Percentiles rank a stretch among this genome's conserved stretches.
These are phyloP conservation scores for Pontoporia blainvillei DNA, from an alignment of 2,113 vertebrate species.

Conservation along the genomic window DNA sequence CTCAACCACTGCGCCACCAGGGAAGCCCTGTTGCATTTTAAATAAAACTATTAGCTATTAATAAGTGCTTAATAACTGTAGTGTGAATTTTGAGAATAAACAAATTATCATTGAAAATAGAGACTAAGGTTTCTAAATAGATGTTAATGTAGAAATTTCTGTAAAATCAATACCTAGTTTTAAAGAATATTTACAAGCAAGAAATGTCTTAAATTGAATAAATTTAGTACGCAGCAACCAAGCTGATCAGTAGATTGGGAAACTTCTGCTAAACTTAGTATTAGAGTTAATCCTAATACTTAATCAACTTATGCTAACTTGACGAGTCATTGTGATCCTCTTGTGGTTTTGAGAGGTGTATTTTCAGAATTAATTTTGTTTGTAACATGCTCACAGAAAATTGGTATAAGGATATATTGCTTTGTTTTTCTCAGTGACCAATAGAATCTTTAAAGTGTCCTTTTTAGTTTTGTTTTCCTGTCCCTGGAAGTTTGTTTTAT, in stretches of 20 bases:
- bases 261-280: background rate
- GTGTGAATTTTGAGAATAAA: background rate
- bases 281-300: background rate
- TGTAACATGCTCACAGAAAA: background rate
- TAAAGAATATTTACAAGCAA: background rate
- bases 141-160: background rate
- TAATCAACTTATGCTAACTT: background rate
- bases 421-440: background rate
- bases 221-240: background rate
- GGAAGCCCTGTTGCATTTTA: background rate
- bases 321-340: background rate
- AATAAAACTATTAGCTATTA: background rate
- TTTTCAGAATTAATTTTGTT: slow-evolving; percentile 40
- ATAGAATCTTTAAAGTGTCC: background rate
- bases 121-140: background rate
- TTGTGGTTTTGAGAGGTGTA: background rate
- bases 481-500: background rate
- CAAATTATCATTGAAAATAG: background rate
- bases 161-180: background rate
- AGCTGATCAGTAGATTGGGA: background rate
- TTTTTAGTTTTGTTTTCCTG: background rate
- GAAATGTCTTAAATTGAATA: background rate
- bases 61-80: background rate
- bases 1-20: no score
- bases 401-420: background rate